These are phyloP conservation scores for Heteropelma amictum DNA, from an alignment of 2,888 invertebrate genomes.

Conservation along the genomic window DNA sequence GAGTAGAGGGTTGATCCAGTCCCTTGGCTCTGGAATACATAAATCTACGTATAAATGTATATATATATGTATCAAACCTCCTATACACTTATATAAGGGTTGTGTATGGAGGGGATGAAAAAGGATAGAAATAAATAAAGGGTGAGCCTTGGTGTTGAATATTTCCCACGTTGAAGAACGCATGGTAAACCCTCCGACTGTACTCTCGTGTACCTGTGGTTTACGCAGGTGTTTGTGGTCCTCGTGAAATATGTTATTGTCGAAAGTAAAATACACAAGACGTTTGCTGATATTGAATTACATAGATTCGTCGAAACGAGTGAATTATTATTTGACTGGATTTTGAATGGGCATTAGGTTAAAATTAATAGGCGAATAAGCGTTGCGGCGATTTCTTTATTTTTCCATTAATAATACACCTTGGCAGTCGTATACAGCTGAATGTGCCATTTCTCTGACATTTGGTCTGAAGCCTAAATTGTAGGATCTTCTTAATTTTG, in stretches of 20 bases:
- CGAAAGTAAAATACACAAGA: slow-evolving; percentile 32
- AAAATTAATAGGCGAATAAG: too few relatives aligned
- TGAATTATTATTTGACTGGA: not conserved
- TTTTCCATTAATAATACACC: not conserved
- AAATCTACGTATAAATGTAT: not conserved
- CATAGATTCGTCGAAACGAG: slow-evolving; percentile 17
- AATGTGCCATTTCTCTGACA: too few relatives aligned
- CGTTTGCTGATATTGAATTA: slow-evolving; percentile 28
- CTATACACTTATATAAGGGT: slow-evolving; percentile 1
- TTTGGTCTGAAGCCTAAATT: too few relatives aligned
- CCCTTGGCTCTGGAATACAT: not conserved
- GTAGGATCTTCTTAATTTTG: too few relatives aligned
- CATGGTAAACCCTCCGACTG: slow-evolving; percentile 13
- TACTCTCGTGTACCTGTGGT: slow-evolving; percentile 44
- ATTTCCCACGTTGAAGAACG: slow-evolving; percentile 50
- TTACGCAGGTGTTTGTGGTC: slow-evolving; percentile 46
- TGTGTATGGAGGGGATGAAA: slow-evolving; percentile 17
- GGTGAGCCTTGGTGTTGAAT: slow-evolving; percentile 30
- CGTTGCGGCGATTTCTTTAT: not conserved
- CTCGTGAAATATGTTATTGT: slow-evolving; percentile 41
- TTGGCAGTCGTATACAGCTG: too few relatives aligned
- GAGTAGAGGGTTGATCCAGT: slow-evolving; percentile 38
- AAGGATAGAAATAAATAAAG: slow-evolving; percentile 44
- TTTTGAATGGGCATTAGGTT: too few relatives aligned
- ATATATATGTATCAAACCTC: not conserved